Evolutionary conservation across 2,113 vertebrate genomes (phyloP), one percentile per base, ranked within the genome.

Genomic region (Semnornis frantzii): DNA sequence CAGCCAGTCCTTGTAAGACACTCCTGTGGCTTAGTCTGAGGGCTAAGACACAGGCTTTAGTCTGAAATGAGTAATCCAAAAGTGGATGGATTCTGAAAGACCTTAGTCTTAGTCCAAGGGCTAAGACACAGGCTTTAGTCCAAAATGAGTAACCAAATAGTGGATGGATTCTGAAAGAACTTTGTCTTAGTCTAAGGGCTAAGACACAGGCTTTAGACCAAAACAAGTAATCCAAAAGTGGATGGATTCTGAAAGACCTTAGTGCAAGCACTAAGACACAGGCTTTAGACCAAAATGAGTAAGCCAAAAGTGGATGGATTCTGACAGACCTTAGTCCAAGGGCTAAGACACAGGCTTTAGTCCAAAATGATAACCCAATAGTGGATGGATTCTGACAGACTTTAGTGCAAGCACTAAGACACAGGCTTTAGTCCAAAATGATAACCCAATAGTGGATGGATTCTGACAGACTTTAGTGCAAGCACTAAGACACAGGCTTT

Each of bases 241-340:
- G 84, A 93, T 76, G 88, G 94, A 93, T 79, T 82, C 92, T 92
- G 91, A 94, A 83, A 90, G 72, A 21, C 88, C 82, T 95, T 71
- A 37, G 37, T 37, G 8, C 37, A 37, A 37, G 37, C 8, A 10
- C 37, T 37, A 37, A 39, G 37, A 11, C 37, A 39, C 37, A 39
- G 37, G 37, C 37, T 39, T 39, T 39, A 39, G 37, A 10, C 37
- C 11, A 11, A 39, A 39, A 39, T 10, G 10, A 39, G 9, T 39
- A 39, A 39, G 9, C 37, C 37, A 39, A 39, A 39, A 39, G 37
- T 39, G 37, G 37, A 39, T 10, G 37, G 37, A 39, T 39, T 39
- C 37, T 39, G 37, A 39, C 9, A 39, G 8, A 11, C 37, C 37
- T 39, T 39, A 39, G 37, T 39, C 37, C 37, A 39, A 39, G 37